Evolutionary conservation across 2,797 vertebrate genomes (phyloP).

Genomic region (Pseudotriccus pelzelni): DNA sequence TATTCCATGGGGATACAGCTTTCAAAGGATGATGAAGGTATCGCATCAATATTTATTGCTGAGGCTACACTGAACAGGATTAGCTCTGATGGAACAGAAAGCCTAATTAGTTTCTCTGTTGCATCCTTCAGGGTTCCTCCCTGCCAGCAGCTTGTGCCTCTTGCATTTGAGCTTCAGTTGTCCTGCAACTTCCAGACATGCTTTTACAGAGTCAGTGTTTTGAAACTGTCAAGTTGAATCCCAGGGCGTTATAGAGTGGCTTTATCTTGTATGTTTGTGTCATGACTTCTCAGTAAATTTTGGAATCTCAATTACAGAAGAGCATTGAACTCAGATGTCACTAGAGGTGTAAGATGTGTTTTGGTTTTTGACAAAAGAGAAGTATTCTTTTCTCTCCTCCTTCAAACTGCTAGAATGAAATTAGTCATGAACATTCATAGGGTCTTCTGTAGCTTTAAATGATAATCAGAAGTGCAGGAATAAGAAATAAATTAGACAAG

Average conservation of each 20-base stretch:
- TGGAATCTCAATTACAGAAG: background rate
- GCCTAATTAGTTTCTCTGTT: slow-evolving; percentile 8
- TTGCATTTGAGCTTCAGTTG: background rate
- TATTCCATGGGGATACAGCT: background rate
- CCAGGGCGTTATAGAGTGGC: background rate
- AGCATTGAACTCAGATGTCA: background rate
- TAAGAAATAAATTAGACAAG: background rate
- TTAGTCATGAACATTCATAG: background rate
- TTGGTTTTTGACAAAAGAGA: background rate
- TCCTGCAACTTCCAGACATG: background rate
- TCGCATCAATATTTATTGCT: background rate
- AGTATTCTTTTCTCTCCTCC: background rate
- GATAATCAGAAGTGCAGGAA: background rate
- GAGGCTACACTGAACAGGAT: background rate
- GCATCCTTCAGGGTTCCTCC: background rate
- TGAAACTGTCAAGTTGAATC: background rate
- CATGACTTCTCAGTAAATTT: slow-evolving; percentile 5
- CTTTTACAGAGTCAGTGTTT: background rate
- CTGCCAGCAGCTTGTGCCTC: background rate
- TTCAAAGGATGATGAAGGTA: background rate
- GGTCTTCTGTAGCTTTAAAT: background rate
- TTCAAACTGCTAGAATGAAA: background rate
- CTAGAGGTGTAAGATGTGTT: background rate
- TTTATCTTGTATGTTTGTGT: slow-evolving; percentile 12
- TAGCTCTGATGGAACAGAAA: background rate